Base-by-base conservation (phyloP, 2,888 invertebrate genomes). In the Agriopis aurantiaria region DNA sequence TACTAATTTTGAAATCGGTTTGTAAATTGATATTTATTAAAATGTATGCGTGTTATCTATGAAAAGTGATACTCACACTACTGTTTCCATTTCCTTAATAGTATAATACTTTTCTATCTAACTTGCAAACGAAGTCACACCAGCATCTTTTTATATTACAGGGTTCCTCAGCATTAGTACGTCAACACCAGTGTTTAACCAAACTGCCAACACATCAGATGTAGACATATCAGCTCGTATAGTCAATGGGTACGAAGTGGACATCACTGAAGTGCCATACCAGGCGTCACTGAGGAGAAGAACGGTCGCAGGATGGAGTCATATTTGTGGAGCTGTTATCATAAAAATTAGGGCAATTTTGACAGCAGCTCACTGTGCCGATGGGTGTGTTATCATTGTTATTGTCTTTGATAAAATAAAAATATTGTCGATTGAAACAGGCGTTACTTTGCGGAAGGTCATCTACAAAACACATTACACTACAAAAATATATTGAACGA, bases 281-380 rank as follows among this genome's bases (percentile, higher is more conserved):
- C 93, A 93, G 74, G 93, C 90, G 0, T 80, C 89, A 14, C 68
- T 93, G 55, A 82, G 86, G 11, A 80, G 88, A 41, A 85, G 72
- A 68, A 79, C 81, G 0, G 6, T 74, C 0, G 69, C 80, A 1
- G 87, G 88, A 12, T 94, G 91, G 89, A 72, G 80, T 4, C 92
- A 92, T 68, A 82, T 82, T 1, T 95, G 95, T 80, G 95, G 95
- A 43, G 93, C 90, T 5, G 82, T 87, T 12, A 76, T 94, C 46
- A 84, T 95, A 46, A 80, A 80, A 8, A 64, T 76, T 4, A 84
- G 76, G 60, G 85, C 86, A 4, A 69, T 91, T n/a, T 77, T 93
- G 14, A 91, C 93, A 46, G 94, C 94, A 59, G 94, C 89, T 8
- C 94, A 95, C 74, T 95, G 95, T 74, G 87, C 85, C 59, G 71